These are phyloP conservation scores for Neoascia interrupta DNA, from an alignment of 2,888 invertebrate genomes.

Conservation along the genomic window DNA sequence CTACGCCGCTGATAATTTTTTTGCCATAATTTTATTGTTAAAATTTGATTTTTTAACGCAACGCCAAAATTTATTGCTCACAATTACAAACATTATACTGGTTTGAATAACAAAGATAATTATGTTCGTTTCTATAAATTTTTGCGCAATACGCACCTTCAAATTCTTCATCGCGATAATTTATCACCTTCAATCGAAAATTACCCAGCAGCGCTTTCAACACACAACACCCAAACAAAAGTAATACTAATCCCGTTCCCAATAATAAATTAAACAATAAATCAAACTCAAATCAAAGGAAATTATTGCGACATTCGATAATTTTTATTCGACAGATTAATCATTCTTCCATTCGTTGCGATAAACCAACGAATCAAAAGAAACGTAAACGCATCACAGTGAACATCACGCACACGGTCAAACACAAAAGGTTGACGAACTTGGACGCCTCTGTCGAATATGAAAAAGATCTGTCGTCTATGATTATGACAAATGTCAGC, in stretches of 20 bases:
- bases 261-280: constrained; percentile 55
- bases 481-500: constrained; percentile 50
- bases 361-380: neutral
- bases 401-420: neutral
- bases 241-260: constrained; percentile 50
- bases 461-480: neutral
- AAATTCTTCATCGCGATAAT: neutral
- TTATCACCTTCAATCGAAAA: neutral
- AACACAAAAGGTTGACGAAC: neutral
- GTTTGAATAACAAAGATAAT: too few species aligned
- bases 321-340: constrained; percentile 52
- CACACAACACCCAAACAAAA: constrained; percentile 37
- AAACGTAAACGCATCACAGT: neutral
- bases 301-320: constrained; percentile 57
- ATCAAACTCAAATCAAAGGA: constrained; percentile 53
- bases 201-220: constrained; percentile 7
- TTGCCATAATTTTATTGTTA: too few species aligned
- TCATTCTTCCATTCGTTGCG: neutral
- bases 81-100: too few species aligned
- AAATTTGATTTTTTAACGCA: too few species aligned
- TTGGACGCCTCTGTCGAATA: neutral
- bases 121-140: too few species aligned
- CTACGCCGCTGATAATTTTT: too few species aligned
- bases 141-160: too few species aligned
- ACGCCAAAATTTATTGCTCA: too few species aligned